Percentiles rank a stretch among this genome's conserved stretches.
These are phyloP conservation scores for Clistopyga incitator DNA, from an alignment of 2,888 invertebrate species.

Conservation along the genomic window DNA sequence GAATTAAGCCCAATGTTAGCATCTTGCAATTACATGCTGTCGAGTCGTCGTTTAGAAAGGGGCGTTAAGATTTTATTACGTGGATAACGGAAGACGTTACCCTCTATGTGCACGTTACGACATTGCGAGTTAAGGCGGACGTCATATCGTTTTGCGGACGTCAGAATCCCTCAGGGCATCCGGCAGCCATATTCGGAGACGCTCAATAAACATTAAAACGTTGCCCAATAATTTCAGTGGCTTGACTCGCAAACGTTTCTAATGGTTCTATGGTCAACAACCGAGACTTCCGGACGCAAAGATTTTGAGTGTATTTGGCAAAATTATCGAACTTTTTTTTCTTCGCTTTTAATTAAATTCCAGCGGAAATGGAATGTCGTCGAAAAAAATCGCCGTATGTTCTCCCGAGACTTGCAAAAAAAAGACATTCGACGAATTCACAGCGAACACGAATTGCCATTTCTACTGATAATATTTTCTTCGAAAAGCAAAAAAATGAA, in stretches of 20 bases:
- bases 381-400: neutral
- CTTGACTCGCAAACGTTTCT: slow-evolving; percentile 44
- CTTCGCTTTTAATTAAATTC: slow-evolving; percentile 72
- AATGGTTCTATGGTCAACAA: slow-evolving; percentile 44
- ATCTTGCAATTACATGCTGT: neutral
- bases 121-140: slow-evolving; percentile 20
- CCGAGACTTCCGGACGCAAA: slow-evolving; percentile 68
- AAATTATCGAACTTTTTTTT: slow-evolving; percentile 22
- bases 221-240: slow-evolving; percentile 68
- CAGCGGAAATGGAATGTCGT: slow-evolving; percentile 37
- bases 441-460: neutral
- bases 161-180: slow-evolving; percentile 61
- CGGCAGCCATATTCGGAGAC: slow-evolving; percentile 72
- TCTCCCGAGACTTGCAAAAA: too few relatives aligned
- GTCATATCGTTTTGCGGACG: slow-evolving; percentile 65
- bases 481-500: neutral
- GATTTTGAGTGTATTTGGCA: slow-evolving; percentile 68
- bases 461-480: neutral
- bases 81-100: slow-evolving; percentile 30
- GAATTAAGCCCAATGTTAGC: neutral
- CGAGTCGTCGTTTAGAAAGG: neutral
- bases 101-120: neutral
- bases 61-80: neutral
- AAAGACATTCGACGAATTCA: neutral
- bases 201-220: slow-evolving; percentile 76